Evolutionary conservation across 2,797 vertebrate species (phyloP), one percentile per base, ranked within the genome.

Genomic region (Mastacembelus armatus): DNA sequence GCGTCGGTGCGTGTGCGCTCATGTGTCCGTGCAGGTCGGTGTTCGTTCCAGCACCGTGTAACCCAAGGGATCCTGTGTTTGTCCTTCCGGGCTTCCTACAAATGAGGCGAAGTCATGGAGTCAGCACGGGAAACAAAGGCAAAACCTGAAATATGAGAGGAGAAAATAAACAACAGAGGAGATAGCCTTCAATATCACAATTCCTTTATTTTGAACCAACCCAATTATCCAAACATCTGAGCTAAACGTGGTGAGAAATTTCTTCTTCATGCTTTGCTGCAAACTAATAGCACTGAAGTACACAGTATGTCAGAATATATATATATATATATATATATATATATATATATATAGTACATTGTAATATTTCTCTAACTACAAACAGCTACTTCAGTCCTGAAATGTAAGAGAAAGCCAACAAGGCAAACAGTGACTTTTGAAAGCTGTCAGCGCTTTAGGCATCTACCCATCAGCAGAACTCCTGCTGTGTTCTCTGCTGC

Each of bases 361-460:
- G 57, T 61, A 58, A 73, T 47, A 33, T 62, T 73, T 52, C 55
- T 72, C 24, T 22, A 67, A 80, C 76, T 57, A 81, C 71, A 81
- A 76, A 85, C 73, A 44, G 52, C 65, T 15, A 27, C 78, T 78
- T 66, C 58, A 35, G 38, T 75, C 56, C 55, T 63, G 61, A 79
- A 80, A 83, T 77, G 81, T 81, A 72, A 74, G 45, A 78, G 66
- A 85, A 71, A 78, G 70, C 81, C 77, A 84, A 85, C 84, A 71
- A 90, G 74, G 77, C 81, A 85, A 77, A 87, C 78, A 76, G 39
- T 60, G 70, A 81, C 78, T 87, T 59, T 38, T 58, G 76, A 82
- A 84, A 86, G 84, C 86, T 85, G 90, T 87, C 89, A 81, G 29
- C 26, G 75, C 81, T 86, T 61, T 38, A 79, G 77, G 85, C 88